Conservation (phyloP, 2,113 vertebrate species). For the Tachycineta bicolor region DNA sequence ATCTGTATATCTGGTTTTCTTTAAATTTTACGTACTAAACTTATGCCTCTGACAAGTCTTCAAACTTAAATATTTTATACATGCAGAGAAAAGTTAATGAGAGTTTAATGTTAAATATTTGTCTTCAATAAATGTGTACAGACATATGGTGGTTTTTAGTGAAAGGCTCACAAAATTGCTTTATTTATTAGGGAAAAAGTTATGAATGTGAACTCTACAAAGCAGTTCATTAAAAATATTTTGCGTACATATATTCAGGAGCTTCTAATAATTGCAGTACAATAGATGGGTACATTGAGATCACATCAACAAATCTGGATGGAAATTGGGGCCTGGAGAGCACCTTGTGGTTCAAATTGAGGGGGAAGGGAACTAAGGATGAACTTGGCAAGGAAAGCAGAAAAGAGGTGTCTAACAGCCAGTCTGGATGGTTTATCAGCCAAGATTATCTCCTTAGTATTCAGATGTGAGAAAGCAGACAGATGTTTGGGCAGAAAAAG, state of each 20-base stretch:
- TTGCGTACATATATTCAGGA: neutral
- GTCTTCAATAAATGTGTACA: neutral
- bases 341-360: neutral
- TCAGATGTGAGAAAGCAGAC: slow-evolving; percentile 1
- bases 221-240: neutral
- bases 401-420: slow-evolving; percentile 3
- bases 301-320: neutral
- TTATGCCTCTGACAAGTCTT: neutral
- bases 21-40: neutral
- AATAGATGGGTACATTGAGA: neutral
- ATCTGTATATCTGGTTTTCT: neutral
- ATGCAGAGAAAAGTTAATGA: neutral
- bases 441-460: slow-evolving; percentile 18
- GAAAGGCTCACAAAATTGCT: neutral
- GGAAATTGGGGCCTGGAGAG: neutral
- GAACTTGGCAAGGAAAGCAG: neutral
- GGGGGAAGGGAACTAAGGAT: neutral
- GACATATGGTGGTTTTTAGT: neutral
- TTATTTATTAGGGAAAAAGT: neutral
- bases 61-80: neutral
- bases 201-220: neutral
- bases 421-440: neutral
- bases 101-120: neutral
- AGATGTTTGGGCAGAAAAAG: slow-evolving; percentile 9
- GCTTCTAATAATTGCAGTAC: neutral